A percentile compares a stretch with the other conserved stretches of the same genome.
Conservation (phyloP, 1,140 invertebrate genomes). For the Papilio aristodemus region DNA sequence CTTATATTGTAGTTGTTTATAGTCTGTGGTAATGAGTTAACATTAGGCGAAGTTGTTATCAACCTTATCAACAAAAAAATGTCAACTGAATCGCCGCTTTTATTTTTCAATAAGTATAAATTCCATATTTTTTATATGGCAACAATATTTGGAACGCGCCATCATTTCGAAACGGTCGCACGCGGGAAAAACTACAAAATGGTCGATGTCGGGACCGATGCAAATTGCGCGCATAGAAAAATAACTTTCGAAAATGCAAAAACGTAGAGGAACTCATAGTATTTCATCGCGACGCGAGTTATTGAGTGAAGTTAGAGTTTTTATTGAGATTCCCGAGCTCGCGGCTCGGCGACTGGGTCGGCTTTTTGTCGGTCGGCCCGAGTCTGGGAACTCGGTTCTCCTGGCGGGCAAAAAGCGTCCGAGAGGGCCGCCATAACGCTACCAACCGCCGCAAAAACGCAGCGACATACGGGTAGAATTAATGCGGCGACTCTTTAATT, state of each 20-base stretch:
- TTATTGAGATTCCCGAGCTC: slow-evolving; percentile 63
- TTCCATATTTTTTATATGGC: slow-evolving; percentile 55
- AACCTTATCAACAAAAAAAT: not conserved
- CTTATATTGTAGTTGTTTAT: too few relatives aligned
- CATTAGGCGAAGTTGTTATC: not conserved
- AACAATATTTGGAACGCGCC: slow-evolving; percentile 62
- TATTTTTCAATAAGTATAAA: slow-evolving; percentile 49
- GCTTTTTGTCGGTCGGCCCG: slow-evolving; percentile 58
- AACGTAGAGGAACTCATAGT: slow-evolving; percentile 73
- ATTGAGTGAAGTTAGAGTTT: slow-evolving; percentile 68
- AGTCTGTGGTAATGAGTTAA: too few relatives aligned
- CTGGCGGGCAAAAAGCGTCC: slow-evolving; percentile 56
- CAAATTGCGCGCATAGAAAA: slow-evolving; percentile 69
- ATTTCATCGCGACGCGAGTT: slow-evolving; percentile 72
- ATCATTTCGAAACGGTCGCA: slow-evolving; percentile 45
- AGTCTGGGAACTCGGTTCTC: slow-evolving; percentile 63
- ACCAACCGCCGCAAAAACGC: slow-evolving; percentile 65
- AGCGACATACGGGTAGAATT: slow-evolving; percentile 73
- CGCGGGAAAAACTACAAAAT: slow-evolving; percentile 69
- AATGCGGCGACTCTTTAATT: slow-evolving; percentile 78
- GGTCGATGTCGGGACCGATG: slow-evolving; percentile 56
- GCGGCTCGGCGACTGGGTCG: slow-evolving; percentile 41
- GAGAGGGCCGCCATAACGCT: slow-evolving; percentile 65
- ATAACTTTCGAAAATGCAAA: slow-evolving; percentile 49
- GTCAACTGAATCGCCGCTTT: not conserved